Evolutionary conservation across 2,797 vertebrate genomes (phyloP).

Genomic region (Sphenopsis melanotis): DNA sequence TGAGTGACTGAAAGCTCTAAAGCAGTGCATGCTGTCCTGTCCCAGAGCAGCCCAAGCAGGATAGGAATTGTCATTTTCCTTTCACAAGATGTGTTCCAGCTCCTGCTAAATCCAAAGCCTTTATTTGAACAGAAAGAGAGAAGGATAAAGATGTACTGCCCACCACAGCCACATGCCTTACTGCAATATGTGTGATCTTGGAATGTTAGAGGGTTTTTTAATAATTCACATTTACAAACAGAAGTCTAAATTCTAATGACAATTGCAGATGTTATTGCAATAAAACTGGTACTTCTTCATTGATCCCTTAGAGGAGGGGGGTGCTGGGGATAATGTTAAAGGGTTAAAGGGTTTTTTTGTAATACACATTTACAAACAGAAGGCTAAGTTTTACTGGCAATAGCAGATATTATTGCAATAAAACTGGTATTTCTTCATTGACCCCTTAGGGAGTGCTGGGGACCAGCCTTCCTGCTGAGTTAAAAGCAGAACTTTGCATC

Average conservation of each 20-base stretch:
- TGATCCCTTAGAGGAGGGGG: not conserved
- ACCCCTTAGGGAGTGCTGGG: not conserved
- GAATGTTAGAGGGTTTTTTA: not conserved
- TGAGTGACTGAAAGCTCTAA: not conserved
- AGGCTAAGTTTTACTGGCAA: not conserved
- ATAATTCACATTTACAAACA: fast-evolving
- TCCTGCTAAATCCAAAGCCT: not conserved
- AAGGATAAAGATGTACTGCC: not conserved
- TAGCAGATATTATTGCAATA: not conserved
- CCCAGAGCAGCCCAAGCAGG: not conserved
- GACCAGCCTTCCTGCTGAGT: not conserved
- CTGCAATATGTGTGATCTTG: not conserved
- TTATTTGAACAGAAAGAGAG: not conserved
- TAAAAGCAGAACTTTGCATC: not conserved
- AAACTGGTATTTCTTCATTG: not conserved
- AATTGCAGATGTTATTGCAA: not conserved
- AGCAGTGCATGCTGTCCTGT: not conserved
- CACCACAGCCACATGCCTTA: not conserved
- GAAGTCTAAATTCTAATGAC: not conserved
- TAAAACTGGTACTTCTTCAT: not conserved
- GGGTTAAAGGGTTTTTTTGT: not conserved
- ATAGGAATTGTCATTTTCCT: not conserved
- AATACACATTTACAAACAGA: fast-evolving
- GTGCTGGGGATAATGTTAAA: no score
- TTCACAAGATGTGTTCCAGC: not conserved